phyloP scores from a whole-genome alignment of 2,888 invertebrate genomes.

The Scrobipalpa atriplicella region DNA sequence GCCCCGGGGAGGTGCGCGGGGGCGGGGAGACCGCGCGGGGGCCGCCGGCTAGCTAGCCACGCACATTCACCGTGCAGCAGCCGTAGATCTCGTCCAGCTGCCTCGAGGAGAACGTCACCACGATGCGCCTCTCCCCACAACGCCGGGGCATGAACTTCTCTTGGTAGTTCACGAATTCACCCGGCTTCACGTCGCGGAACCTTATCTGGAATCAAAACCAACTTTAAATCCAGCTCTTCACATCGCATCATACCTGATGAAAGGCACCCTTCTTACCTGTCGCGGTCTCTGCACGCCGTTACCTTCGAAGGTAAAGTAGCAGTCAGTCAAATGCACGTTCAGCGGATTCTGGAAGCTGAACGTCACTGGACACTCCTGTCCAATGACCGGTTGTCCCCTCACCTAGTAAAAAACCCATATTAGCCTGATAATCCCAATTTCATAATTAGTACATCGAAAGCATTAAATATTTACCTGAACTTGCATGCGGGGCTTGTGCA shows the following conservation, averaged over 20 bases:
- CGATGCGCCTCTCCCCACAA: conserved; percentile 84
- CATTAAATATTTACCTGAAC: conserved; percentile 77
- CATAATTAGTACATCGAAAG: neutral
- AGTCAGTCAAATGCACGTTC: conserved; percentile 84
- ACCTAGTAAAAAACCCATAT: conserved; percentile 51
- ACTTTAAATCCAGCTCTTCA: neutral
- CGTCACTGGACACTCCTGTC: conserved; percentile 78
- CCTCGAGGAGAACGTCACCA: conserved; percentile 85
- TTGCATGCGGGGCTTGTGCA: conserved; percentile 86
- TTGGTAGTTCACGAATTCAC: conserved; percentile 84
- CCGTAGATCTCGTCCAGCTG: conserved; percentile 86
- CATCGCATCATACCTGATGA: neutral
- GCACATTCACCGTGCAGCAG: conserved; percentile 79
- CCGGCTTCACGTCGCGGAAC: conserved; percentile 84
- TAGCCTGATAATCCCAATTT: neutral
- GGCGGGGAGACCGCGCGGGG: conserved; percentile 67
- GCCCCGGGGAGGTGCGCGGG: conserved; percentile 65
- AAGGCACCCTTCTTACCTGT: conserved; percentile 58
- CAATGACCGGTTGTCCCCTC: conserved; percentile 76
- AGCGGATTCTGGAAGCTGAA: conserved; percentile 88
- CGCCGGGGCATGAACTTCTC: conserved; percentile 84
- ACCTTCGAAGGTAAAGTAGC: conserved; percentile 87
- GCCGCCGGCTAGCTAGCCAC: conserved; percentile 77
- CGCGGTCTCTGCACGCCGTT: conserved; percentile 85
- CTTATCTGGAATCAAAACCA: conserved; percentile 57